Base-by-base conservation (phyloP, 1,140 invertebrate species). In the Drosophila willistoni region DNA sequence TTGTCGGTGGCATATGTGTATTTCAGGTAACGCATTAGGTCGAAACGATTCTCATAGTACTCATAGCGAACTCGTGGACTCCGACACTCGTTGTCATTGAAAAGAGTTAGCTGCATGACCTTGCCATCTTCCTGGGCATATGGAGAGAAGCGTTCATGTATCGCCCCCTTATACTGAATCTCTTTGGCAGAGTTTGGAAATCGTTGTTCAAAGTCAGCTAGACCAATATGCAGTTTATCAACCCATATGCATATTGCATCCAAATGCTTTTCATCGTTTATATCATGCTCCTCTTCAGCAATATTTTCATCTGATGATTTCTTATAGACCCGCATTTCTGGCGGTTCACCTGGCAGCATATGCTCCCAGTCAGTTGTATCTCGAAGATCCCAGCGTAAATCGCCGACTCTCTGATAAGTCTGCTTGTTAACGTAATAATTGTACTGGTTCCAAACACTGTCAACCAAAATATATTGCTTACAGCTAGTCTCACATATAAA, bases 381-480 rank as follows among this genome's bases (percentile, higher is more conserved):
- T 1, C 73, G 90, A 5, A 96, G 92, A 71, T 96, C 93, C 92
- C 94, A 95, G 7, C 93, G 92, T 3, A 95, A 79, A 0, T 93
- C 92, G 1, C 68, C 22, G 0, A 91, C 77, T 6, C 91, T 60
- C 94, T 93, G 96, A 93, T 92, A 96, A 0, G 34, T 65, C 95
- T 91, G 90, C 74, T 82, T 81, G 91, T 93, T 93, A 36, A 95
- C 94, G 94, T 97, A 98, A 93, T 97, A 98, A 93, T 98, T 98
- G 51, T 94, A 90, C 81, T 98, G 93, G 83, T 98, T 98, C 95
- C 97, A 98, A 51, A 98, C 91, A 70, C 95, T 95, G 77, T 98
- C 97, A 7, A 98, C 93, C 0, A 95, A 94, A 29, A 96, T 94
- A 81, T 98, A 98, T 51, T 95, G 93, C 17, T 93, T 83, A 67